Evolutionary conservation across 35 echinoderm and acorn worm genomes (phyloP), one percentile per base, ranked within the genome.

Genomic region (Acanthaster planci): DNA sequence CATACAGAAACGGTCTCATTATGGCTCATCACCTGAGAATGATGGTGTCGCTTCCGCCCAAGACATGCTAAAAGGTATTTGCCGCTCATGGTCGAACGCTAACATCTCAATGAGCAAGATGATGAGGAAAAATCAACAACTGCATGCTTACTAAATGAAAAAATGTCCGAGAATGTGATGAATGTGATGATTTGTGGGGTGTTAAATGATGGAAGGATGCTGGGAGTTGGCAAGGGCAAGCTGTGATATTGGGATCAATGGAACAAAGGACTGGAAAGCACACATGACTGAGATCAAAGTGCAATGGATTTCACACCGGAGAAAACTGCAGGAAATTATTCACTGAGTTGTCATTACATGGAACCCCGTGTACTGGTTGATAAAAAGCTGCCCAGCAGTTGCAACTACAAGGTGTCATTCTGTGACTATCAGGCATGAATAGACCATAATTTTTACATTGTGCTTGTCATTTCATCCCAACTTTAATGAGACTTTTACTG

Each of bases 201-300:
- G 42, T 47, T 47, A 47, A 47, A 47, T 47, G 42, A 47, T 47
- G 42, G 42, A 12, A 47, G n/a, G 12, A 47, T 47, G 42, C 42
- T 4, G 42, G 4, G 12, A 47, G 12, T 47, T 12, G 42, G 42
- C 42, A 12, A 29, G 12, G 23, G 64, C 64, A 72, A 31, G 26
- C 34, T 31, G 64, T 72, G 18, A 72, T 72, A 72, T 72, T 72
- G 64, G n/a, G 10, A 72, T 72, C 64, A 26, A 15, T 72, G 64
- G 64, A 34, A 72, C 64, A 72, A 72, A 72, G 64, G 64, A 72
- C 14, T 34, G 34, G 26, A 72, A 29, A 72, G 64, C 64, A 72
- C 34, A 26, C 64, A 72, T 72, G 64, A 34, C 64, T 72, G 64
- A 26, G 64, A 72, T 72, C 64, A 67, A 31, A 67, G 59, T 68